Evolutionary conservation across 2,113 vertebrate species (phyloP), one percentile per base, ranked within the genome.

Genomic region (Carettochelys insculpta): DNA sequence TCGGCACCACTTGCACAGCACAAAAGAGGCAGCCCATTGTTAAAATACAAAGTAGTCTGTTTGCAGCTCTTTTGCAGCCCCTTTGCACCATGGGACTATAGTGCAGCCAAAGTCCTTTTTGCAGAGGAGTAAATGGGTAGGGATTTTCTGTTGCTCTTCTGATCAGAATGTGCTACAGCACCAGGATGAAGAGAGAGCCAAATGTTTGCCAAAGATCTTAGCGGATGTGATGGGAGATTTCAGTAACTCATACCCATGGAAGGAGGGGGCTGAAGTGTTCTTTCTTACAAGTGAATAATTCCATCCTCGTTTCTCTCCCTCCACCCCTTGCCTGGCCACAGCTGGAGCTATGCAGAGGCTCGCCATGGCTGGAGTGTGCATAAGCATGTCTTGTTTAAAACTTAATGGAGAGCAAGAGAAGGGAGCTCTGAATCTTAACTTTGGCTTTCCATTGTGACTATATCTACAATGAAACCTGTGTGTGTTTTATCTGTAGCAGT

Each of bases 181-280:
- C 80, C 90, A 96, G 11, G 41, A 75, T 75, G 41, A 75, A 75
- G 41, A 75, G 71, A 75, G 13, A 68, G 61, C n/a, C 13, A 41
- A 73, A 25, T 75, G 71, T 45, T 73, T 75, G 11, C 24, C 27
- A 45, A 75, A 75, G 41, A 75, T 16, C 24, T 13, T 27, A 45
- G 43, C 24, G 8, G 71, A 45, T 27, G 71, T 75, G 41, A 75
- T 45, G 41, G 25, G 41, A 75, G 71, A 45, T 75, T 75, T 27
- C 71, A 45, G 24, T 73, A 43, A 43, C 68, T 43, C 16, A 38
- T 34, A 58, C 54, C 54, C 54, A 58, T n/a, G 61, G 61, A 68
- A 38, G 61, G 4, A 68, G 58, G 8, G 9, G 61, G 19, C 61
- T 5, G 4, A 20, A 65, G 61, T 68, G 61, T 68, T 68, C 34